phyloP scores from a whole-genome alignment of 2,113 vertebrate species.

The Pteronura brasiliensis region DNA sequence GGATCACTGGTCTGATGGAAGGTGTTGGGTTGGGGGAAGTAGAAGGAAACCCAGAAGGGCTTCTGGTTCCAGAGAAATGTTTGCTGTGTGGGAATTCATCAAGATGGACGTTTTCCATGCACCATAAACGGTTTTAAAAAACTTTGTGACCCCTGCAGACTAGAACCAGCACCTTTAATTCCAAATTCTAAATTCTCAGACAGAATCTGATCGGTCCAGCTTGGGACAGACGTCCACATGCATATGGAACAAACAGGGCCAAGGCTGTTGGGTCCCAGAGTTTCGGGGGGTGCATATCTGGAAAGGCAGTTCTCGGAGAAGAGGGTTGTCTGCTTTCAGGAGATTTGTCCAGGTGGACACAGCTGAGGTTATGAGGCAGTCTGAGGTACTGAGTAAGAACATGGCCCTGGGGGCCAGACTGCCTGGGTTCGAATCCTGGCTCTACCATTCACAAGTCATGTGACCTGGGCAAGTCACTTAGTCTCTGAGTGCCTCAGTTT shows the following conservation, averaged over 20 bases:
- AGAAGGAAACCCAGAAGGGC: background rate
- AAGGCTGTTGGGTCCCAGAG: background rate
- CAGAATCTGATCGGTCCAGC: background rate
- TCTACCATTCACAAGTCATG: background rate
- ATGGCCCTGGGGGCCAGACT: background rate
- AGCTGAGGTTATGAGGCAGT: background rate
- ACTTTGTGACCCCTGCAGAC: too few relatives aligned
- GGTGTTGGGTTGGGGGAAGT: accelerated
- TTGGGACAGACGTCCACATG: background rate
- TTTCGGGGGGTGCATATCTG: background rate
- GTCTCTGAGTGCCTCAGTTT: background rate
- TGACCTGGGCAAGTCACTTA: background rate
- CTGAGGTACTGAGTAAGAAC: background rate
- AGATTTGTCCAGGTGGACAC: background rate
- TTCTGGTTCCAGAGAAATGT: background rate
- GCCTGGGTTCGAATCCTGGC: too few relatives aligned
- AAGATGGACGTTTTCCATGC: background rate
- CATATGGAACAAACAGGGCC: background rate
- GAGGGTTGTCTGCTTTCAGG: background rate
- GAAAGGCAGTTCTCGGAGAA: background rate
- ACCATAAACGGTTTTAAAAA: background rate
- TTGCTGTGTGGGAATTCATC: background rate
- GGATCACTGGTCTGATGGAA: background rate
- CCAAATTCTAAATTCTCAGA: conserved; percentile 13
- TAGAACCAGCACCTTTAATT: background rate